These are phyloP conservation scores for Aspidiotus destructor DNA, from an alignment of 2,888 invertebrate genomes.

Conservation along the genomic window DNA sequence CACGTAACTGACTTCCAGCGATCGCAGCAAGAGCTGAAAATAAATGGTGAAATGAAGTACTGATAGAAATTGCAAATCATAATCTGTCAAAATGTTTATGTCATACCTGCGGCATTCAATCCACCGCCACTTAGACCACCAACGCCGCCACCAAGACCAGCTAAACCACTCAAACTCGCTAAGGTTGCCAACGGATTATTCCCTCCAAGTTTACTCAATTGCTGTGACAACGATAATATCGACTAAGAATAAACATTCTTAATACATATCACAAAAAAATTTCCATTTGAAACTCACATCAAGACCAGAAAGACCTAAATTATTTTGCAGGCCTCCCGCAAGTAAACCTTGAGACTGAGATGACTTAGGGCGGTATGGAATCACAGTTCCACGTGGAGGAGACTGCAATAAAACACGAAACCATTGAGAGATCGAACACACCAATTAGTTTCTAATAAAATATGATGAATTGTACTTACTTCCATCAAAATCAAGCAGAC, in stretches of 20 bases:
- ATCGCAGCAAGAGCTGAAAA: constrained; percentile 66
- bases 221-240: constrained; percentile 51
- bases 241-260: too few species aligned
- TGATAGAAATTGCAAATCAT: neutral
- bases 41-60: neutral
- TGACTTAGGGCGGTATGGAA: constrained; percentile 34
- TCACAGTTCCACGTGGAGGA: constrained; percentile 35
- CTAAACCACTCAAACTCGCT: constrained; percentile 59
- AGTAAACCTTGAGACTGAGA: constrained; percentile 17
- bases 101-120: constrained; percentile 60
- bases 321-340: constrained; percentile 27
- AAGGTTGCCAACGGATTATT: constrained; percentile 50
- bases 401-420: constrained; percentile 20
- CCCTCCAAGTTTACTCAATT: constrained; percentile 47
- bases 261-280: neutral
- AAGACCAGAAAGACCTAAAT: constrained; percentile 23
- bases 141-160: constrained; percentile 33
- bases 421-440: too few species aligned
- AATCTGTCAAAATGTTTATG: neutral
- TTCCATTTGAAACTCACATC: constrained; percentile 21
- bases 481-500: constrained; percentile 93
- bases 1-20: constrained; percentile 77
- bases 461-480: constrained; percentile 58
- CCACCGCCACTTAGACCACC: constrained; percentile 43
- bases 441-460: too few species aligned